phyloP scores from a whole-genome alignment of 2,113 vertebrate species.

The Spheniscus mendiculus region DNA sequence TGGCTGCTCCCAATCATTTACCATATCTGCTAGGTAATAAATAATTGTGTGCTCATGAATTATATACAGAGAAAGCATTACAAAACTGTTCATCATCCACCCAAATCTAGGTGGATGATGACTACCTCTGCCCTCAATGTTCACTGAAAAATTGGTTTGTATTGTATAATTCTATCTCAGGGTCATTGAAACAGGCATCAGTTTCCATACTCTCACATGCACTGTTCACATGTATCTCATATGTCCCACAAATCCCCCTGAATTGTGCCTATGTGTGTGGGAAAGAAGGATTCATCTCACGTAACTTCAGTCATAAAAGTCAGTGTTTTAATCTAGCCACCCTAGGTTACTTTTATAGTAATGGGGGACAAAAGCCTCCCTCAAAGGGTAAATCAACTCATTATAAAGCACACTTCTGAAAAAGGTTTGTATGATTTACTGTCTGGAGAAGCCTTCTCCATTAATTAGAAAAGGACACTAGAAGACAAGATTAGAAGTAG shows the following conservation, averaged over 20 bases:
- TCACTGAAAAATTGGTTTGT: neutral
- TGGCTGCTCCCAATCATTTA: neutral
- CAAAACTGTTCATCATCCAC: neutral
- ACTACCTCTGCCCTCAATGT: neutral
- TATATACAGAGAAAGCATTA: neutral
- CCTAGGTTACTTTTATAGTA: neutral
- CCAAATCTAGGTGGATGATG: neutral
- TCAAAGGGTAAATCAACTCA: neutral
- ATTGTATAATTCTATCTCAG: neutral
- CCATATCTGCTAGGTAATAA: neutral
- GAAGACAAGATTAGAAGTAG: neutral
- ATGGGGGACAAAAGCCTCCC: neutral
- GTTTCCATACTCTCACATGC: neutral
- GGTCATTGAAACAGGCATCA: neutral
- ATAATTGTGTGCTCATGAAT: neutral
- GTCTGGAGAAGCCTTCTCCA: neutral
- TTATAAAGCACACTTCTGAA: neutral
- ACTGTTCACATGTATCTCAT: neutral
- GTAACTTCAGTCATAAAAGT: neutral
- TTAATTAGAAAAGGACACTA: neutral
- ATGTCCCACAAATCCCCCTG: neutral
- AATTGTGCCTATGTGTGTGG: neutral
- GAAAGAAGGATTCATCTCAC: neutral
- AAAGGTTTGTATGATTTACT: neutral
- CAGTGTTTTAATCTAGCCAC: neutral